A percentile compares a stretch with the other conserved stretches of the same genome.
These are phyloP conservation scores for Dysmachus trigonus DNA, from an alignment of 2,888 invertebrate genomes.

Conservation along the genomic window DNA sequence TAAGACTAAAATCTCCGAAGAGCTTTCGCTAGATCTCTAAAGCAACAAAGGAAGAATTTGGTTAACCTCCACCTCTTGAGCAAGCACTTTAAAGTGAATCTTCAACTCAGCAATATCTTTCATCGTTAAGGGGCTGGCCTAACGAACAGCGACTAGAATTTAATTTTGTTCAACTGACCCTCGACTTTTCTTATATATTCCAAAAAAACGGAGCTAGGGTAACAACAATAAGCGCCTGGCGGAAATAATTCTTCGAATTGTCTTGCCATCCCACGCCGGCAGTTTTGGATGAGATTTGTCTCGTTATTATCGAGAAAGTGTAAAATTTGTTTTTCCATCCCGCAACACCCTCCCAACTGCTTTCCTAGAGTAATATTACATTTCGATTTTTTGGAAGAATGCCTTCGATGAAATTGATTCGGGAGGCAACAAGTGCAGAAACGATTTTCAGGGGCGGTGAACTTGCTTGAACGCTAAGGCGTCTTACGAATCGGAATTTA, in stretches of 20 bases:
- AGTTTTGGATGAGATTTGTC: neutral
- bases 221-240: neutral
- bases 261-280: neutral
- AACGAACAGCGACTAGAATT: neutral
- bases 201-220: neutral
- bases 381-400: neutral
- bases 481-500: neutral
- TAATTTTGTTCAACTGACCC: neutral
- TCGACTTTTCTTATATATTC: neutral
- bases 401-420: neutral
- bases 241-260: neutral
- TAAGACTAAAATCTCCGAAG: neutral
- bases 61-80: neutral
- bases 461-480: neutral
- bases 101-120: neutral
- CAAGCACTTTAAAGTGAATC: neutral
- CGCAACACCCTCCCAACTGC: neutral
- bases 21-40: neutral
- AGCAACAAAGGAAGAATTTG: neutral
- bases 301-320: neutral
- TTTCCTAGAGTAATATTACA: neutral
- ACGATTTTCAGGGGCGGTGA: neutral
- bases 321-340: neutral
- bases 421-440: neutral
- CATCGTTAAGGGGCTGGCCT: neutral